Evolutionary conservation across 92 coral and sea anemone genomes (phyloP).

Genomic region (Blastomussa wellsi): DNA sequence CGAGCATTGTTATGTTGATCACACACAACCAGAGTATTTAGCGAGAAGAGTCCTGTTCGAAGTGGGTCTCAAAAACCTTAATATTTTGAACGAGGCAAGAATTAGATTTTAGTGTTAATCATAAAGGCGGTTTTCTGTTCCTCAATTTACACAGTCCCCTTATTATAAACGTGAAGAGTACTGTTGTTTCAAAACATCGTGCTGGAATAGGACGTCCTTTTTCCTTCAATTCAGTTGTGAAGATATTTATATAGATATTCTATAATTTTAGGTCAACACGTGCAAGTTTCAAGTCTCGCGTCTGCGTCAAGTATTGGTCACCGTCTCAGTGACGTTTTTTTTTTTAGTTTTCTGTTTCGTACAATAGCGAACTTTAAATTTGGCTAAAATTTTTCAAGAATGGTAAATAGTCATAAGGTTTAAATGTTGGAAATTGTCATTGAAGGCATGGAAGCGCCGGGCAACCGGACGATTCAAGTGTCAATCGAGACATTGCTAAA

Average conservation of each 20-base stretch:
- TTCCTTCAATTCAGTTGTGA: background rate
- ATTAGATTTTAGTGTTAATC: background rate
- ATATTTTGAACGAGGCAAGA: background rate
- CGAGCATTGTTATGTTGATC: background rate
- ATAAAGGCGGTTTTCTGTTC: background rate
- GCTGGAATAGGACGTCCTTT: background rate
- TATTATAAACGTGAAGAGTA: background rate
- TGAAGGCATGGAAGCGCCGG: too few relatives aligned
- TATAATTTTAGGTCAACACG: background rate
- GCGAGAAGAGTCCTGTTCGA: background rate
- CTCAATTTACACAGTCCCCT: background rate
- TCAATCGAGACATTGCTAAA: too few relatives aligned
- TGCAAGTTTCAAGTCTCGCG: background rate
- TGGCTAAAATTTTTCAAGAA: background rate
- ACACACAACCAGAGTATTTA: background rate
- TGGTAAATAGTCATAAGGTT: too few relatives aligned
- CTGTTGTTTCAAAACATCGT: background rate
- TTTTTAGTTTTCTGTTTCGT: background rate
- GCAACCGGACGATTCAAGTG: too few relatives aligned
- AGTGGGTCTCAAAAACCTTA: background rate
- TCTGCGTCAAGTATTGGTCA: background rate
- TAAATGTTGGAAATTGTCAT: too few relatives aligned
- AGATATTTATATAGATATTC: background rate
- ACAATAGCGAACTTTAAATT: background rate
- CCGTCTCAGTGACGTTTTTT: background rate